A percentile compares a stretch with the other conserved stretches of the same genome.
These are phyloP conservation scores for Nomada fabriciana DNA, from an alignment of 2,888 invertebrate species.

Conservation along the genomic window DNA sequence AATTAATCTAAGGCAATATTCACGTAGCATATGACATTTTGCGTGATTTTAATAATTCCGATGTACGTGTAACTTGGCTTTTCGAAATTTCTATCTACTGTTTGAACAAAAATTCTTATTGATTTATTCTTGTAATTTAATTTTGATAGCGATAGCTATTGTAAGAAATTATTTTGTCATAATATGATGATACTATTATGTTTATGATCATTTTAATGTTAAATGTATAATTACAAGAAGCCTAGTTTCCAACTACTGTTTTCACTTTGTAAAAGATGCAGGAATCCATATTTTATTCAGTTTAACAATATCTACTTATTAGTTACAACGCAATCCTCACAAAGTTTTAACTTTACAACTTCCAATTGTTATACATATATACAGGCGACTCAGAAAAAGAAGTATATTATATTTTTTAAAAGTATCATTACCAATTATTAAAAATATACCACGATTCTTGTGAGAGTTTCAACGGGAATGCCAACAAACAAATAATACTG, in stretches of 20 bases:
- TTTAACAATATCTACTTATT: conserved; percentile 10
- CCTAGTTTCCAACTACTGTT: not conserved
- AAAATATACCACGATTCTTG: conserved; percentile 25
- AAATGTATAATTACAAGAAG: not conserved
- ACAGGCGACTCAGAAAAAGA: not conserved
- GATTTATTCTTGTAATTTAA: not conserved
- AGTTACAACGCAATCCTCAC: conserved; percentile 21
- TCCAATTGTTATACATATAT: not conserved
- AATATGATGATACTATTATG: not conserved
- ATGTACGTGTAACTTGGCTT: not conserved
- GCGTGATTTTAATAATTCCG: not conserved
- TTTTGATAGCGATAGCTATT: not conserved
- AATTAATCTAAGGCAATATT: conserved; percentile 2
- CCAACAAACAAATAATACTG: not conserved
- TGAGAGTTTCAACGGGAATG: conserved; percentile 11
- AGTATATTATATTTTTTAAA: conserved; percentile 12
- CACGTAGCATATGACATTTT: conserved; percentile 7
- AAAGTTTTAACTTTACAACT: conserved; percentile 1
- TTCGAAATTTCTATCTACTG: not conserved
- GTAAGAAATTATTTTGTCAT: not conserved
- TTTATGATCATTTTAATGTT: conserved; percentile 13
- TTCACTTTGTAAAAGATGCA: not conserved
- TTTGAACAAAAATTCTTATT: not conserved
- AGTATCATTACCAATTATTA: not conserved
- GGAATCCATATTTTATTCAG: not conserved